Evolutionary conservation across 30 jellyfish, hydroid and myxozoan genomes (phyloP).

Genomic region (Mastigias papua): DNA sequence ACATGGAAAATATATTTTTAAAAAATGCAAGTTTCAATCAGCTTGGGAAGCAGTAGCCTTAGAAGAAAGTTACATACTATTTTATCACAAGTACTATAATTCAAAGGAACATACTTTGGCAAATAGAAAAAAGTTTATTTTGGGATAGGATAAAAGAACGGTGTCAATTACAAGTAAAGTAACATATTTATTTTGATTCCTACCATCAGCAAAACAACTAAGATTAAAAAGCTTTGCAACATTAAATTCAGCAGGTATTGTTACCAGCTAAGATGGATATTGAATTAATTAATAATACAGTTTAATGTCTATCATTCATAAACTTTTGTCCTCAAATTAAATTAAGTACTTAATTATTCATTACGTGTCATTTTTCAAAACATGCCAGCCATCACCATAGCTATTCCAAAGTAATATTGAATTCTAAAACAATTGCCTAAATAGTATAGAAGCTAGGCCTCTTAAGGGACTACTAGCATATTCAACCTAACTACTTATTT

Average conservation of each 20-base stretch:
- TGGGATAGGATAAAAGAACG: too few species aligned
- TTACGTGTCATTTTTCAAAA: conserved; percentile 10
- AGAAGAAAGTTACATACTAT: too few species aligned
- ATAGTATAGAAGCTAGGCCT: not conserved
- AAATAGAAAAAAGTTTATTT: too few species aligned
- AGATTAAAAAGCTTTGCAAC: not conserved
- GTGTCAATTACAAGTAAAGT: too few species aligned
- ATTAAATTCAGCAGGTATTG: not conserved
- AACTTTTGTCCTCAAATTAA: conserved; percentile 2
- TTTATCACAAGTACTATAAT: too few species aligned
- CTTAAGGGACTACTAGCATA: not conserved
- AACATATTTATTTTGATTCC: too few species aligned
- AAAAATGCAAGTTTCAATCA: too few species aligned
- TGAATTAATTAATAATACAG: not conserved
- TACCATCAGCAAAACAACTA: not conserved
- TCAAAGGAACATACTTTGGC: too few species aligned
- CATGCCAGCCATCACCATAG: not conserved
- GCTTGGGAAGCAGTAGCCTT: too few species aligned
- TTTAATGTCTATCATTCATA: not conserved
- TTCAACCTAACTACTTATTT: not conserved
- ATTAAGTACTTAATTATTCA: not conserved
- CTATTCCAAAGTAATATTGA: not conserved
- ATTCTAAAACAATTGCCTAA: not conserved
- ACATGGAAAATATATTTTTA: too few species aligned
- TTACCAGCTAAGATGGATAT: not conserved